A percentile compares a stretch with the other conserved stretches of the same genome.
Evolutionary conservation across 2,888 invertebrate species (phyloP).

Genomic region (Teleogryllus oceanicus): DNA sequence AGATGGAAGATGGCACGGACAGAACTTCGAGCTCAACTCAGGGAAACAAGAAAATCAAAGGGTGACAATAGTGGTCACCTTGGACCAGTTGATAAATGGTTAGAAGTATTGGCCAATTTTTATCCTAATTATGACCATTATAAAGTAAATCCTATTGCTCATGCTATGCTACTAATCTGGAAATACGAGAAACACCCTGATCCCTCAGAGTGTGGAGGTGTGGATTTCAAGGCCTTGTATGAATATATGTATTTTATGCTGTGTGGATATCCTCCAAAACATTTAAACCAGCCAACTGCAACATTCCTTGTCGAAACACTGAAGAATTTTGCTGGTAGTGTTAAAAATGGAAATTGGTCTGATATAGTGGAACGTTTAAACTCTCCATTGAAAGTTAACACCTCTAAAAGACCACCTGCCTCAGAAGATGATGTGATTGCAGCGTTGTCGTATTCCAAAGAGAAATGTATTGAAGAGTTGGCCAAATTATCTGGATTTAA

Average conservation of each 20-base stretch:
- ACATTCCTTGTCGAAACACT: background rate
- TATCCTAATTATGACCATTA: background rate
- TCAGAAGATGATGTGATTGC: background rate
- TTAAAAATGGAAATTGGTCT: background rate
- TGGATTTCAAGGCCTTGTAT: slow-evolving; percentile 12
- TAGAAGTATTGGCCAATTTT: background rate
- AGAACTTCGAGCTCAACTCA: background rate
- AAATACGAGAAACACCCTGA: slow-evolving; percentile 20
- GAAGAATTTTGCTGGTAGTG: background rate
- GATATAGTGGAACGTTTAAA: background rate
- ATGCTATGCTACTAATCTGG: background rate
- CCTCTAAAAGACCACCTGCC: background rate
- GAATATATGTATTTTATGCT: background rate
- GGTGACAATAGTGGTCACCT: background rate
- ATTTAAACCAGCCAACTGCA: background rate
- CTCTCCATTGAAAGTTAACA: background rate
- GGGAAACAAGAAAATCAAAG: background rate
- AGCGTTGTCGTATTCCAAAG: background rate
- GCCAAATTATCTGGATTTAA: background rate
- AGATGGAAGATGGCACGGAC: background rate
- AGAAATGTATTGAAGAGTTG: background rate
- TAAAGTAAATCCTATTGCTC: background rate
- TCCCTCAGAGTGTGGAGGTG: slow-evolving; percentile 18
- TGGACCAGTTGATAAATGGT: background rate
- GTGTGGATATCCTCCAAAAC: background rate